Evolutionary conservation across 2,888 invertebrate genomes (phyloP), one percentile per base, ranked within the genome.

Genomic region (Heliconius ismenius): DNA sequence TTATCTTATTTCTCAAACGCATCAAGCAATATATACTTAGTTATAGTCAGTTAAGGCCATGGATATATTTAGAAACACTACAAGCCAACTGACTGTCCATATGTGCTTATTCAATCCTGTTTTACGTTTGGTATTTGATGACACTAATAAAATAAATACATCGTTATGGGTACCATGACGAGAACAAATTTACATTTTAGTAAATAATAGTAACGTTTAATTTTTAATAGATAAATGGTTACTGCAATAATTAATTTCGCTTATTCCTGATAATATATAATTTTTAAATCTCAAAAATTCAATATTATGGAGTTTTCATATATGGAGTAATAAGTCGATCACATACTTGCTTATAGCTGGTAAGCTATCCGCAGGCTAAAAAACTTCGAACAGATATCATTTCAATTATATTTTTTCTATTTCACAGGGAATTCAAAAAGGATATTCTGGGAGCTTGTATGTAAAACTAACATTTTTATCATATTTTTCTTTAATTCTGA

Each of bases 71-170:
- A 85, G 88, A 87, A 90, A 91, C 84, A 82, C 78, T 74, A 58
- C 58, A 70, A 58, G 36, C 77, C 81, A 80, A 80, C 81, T 80
- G 78, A 81, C 82, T 64, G 81, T 84, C 83, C 82, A 83, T 80
- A 82, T 82, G 81, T 90, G 91, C 89, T 88, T 79, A 82, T 82
- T 79, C 79, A 81, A 89, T 89, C 92, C 89, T 88, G 91, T 91
- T 90, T 83, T 83, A 81, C 86, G 83, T 83, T 84, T 90, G 91
- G 88, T 90, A 91, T 91, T 92, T 91, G 85, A 86, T 84, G 85
- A 83, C 85, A 85, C 83, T 82, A 85, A 88, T 87, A 87, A 86
- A 87, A 87, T 86, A 83, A 73, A 79, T 79, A 77, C 39, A 32
- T 32, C 32, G 32, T 32, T 32, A 28, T 28, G 49, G 65, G 72